Evolutionary conservation across 2,113 vertebrate genomes (phyloP), one percentile per base, ranked within the genome.

Genomic region (Hoplias malabaricus): DNA sequence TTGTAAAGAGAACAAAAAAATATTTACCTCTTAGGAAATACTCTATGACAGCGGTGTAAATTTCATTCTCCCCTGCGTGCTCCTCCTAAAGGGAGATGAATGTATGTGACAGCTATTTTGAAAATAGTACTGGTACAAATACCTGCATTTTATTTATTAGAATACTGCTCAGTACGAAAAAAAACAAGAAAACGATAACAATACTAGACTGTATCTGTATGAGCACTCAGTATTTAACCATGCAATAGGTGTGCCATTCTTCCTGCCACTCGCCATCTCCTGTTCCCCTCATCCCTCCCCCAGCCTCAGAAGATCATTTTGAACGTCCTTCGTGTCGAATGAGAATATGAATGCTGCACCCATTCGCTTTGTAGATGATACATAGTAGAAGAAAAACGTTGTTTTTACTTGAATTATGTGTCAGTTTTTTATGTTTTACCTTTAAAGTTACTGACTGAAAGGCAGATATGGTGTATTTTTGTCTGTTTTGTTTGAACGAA

Each of bases 71-170:
- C 71, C 42, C 46, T 78, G 46, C 40, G 43, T 33, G 77, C 69
- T 83, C 56, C 42, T 21, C 36, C 61, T 59, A 33, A 77, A 70
- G 38, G 71, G 75, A 75, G 53, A 71, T 72, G 43, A 78, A 73
- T 62, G 48, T 80, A 75, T 78, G 80, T 76, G 73, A 33, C 29
- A 63, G 53, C 57, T 71, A 13, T 31, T 74, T 69, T 69, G 40
- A 78, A 73, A 78, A 77, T 78, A 80, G 62, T 79, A 75, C 38
- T 53, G 63, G 73, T 82, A 77, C 67, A 77, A 69, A 71, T 80
- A 82, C 23, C 54, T 74, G 54, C 71, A 72, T 82, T 85, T 83
- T 82, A 84, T 80, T 84, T 85, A 85, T 85, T 82, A 73, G 48
- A 73, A 73, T 72, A 72, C 61, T 75, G 78, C 80, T 84, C 77